Evolutionary conservation across 2,797 vertebrate genomes (phyloP).

Genomic region (Lagodon rhomboides): DNA sequence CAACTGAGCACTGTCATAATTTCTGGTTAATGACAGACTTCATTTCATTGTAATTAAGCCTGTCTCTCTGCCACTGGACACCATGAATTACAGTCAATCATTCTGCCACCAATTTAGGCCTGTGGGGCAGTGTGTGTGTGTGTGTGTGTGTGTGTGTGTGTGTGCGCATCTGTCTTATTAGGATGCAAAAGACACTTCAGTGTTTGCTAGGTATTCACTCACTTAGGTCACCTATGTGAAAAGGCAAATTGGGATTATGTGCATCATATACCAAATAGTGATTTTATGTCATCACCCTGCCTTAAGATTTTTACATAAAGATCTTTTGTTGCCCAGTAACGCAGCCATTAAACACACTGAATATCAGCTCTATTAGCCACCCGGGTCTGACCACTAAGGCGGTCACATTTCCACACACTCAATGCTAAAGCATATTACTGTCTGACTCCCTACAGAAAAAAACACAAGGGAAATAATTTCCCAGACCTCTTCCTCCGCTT

Average conservation of each 20-base stretch:
- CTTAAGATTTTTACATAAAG: not conserved
- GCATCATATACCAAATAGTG: not conserved
- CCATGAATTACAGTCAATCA: constrained; percentile 21
- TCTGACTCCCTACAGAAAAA: constrained; percentile 40
- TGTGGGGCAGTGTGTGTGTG: not conserved
- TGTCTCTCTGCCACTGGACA: constrained; percentile 20
- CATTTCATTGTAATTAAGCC: constrained; percentile 10
- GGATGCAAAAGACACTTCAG: not conserved
- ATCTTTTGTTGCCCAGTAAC: not conserved
- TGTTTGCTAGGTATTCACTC: not conserved
- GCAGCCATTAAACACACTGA: constrained; percentile 41
- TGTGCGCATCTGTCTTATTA: constrained; percentile 1
- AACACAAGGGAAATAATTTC: constrained; percentile 44
- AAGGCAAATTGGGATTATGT: not conserved
- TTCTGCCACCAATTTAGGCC: constrained; percentile 3
- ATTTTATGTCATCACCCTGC: not conserved
- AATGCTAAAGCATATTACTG: constrained; percentile 50
- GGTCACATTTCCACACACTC: constrained; percentile 64
- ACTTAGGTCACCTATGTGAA: not conserved
- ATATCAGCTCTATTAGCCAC: constrained; percentile 39
- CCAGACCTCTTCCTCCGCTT: constrained; percentile 31
- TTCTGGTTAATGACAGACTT: constrained; percentile 21
- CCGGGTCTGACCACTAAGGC: constrained; percentile 37
- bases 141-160: not conserved
- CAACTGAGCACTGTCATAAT: not conserved